Evolutionary conservation across 2,797 vertebrate species (phyloP).

Genomic region (Coreius guichenoti): DNA sequence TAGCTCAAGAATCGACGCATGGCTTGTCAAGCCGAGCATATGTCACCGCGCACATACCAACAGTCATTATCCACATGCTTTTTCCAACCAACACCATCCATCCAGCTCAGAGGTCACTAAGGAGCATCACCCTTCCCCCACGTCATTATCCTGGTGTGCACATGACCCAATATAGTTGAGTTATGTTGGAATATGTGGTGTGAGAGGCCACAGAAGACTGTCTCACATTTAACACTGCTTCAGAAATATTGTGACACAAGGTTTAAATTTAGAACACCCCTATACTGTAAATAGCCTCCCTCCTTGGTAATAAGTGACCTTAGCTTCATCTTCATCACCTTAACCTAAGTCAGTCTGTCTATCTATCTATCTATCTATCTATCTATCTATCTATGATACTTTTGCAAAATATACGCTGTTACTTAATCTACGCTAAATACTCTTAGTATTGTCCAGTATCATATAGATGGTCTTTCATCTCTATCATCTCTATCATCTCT

Average conservation of each 20-base stretch:
- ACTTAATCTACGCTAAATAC: neutral
- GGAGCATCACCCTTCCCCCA: slow-evolving; percentile 36
- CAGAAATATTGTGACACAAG: neutral
- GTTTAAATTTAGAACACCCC: neutral
- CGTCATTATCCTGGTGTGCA: slow-evolving; percentile 12
- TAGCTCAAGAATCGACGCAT: slow-evolving; percentile 19
- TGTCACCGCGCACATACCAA: slow-evolving; percentile 26
- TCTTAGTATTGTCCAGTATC: neutral
- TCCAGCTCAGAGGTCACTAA: slow-evolving; percentile 16
- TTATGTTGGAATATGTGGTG: slow-evolving; percentile 8
- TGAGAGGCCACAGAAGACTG: neutral
- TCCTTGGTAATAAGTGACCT: slow-evolving; percentile 7
- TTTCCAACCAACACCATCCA: slow-evolving; percentile 17
- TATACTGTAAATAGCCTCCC: slow-evolving; percentile 7
- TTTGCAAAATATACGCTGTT: neutral
- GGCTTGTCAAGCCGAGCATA: slow-evolving; percentile 20
- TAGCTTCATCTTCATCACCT: neutral
- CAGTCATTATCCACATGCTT: slow-evolving; percentile 44
- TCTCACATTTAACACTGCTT: slow-evolving; percentile 13
- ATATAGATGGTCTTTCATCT: neutral
- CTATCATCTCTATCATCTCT: too few species aligned
- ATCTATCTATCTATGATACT: neutral
- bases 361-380: too few species aligned
- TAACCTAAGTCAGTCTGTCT: neutral
- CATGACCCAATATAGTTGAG: slow-evolving; percentile 15